Percentiles rank a stretch among this genome's conserved stretches.
Conservation (phyloP, 2,113 vertebrate genomes). For the Polypterus senegalus region DNA sequence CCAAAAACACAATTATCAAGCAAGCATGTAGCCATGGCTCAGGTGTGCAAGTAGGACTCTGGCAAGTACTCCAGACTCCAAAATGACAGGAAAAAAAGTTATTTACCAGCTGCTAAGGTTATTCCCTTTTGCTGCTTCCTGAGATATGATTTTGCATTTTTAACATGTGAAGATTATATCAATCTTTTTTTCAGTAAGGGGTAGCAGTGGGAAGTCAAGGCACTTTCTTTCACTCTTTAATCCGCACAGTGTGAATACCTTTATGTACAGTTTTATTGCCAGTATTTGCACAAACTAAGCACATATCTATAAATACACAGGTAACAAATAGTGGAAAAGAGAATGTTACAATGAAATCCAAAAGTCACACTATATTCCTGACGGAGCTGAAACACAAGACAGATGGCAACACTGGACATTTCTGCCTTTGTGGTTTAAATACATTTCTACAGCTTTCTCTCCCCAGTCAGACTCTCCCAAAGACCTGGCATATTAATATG, state of each 20-base stretch:
- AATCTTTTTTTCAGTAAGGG: too few relatives aligned
- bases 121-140: too few relatives aligned
- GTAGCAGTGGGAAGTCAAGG: too few relatives aligned
- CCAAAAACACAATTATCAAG: too few relatives aligned
- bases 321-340: constrained; percentile 72
- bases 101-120: too few relatives aligned
- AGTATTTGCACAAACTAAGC: constrained; percentile 85
- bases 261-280: constrained; percentile 95
- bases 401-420: constrained; percentile 30
- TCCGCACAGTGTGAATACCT: constrained; percentile 27
- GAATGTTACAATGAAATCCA: constrained; percentile 47
- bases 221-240: too few relatives aligned
- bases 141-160: neutral
- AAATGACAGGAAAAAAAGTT: too few relatives aligned
- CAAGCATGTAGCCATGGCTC: too few relatives aligned
- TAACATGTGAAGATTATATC: neutral
- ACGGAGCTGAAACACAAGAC: constrained; percentile 40
- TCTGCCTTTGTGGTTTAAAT: constrained; percentile 62
- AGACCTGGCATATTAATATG: too few relatives aligned
- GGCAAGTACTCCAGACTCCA: too few relatives aligned
- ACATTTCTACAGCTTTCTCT: constrained; percentile 74
- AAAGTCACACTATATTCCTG: constrained; percentile 31
- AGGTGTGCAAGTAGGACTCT: too few relatives aligned
- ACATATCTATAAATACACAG: constrained; percentile 91
- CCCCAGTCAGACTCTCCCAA: too few relatives aligned